A percentile compares a stretch with the other conserved stretches of the same genome.
Evolutionary conservation across 2,888 invertebrate genomes (phyloP).

Genomic region (Gerosis bhagava): DNA sequence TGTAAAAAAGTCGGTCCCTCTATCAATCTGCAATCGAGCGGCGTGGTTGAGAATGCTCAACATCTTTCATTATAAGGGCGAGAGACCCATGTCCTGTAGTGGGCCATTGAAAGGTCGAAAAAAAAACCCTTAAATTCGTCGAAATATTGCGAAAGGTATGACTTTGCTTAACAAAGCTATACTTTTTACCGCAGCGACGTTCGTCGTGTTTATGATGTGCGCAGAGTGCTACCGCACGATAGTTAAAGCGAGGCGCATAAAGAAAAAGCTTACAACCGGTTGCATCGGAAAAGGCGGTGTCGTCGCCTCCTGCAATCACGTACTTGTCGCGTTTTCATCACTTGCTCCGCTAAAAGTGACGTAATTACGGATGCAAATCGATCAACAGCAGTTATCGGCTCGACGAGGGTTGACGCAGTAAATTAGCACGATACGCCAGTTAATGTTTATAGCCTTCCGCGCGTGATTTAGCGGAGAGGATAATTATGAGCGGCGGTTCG

Average conservation of each 20-base stretch:
- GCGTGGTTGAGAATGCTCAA: too few relatives aligned
- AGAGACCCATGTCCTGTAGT: too few relatives aligned
- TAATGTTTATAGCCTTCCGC: constrained; percentile 72
- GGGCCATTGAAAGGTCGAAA: too few relatives aligned
- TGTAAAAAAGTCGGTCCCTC: too few relatives aligned
- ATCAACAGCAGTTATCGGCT: constrained; percentile 75
- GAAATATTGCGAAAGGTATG: too few relatives aligned
- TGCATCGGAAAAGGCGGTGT: constrained; percentile 66
- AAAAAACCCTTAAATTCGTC: too few relatives aligned
- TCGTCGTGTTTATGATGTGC: constrained; percentile 19
- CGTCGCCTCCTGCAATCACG: constrained; percentile 65
- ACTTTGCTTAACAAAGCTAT: too few relatives aligned
- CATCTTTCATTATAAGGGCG: too few relatives aligned
- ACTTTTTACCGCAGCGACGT: too few relatives aligned
- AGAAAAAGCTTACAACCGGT: constrained; percentile 67
- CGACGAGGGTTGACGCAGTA: constrained; percentile 73
- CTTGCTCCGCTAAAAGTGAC: constrained; percentile 76
- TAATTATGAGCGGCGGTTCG: constrained; percentile 51
- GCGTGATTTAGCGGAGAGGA: constrained; percentile 65
- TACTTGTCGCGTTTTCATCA: constrained; percentile 80
- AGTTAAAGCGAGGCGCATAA: constrained; percentile 33
- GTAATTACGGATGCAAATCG: constrained; percentile 81
- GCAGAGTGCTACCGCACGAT: constrained; percentile 15
- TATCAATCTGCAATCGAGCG: too few relatives aligned
- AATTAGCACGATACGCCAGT: constrained; percentile 74